These are phyloP conservation scores for Dicaeum eximium DNA, from an alignment of 2,113 vertebrate genomes.

Conservation along the genomic window DNA sequence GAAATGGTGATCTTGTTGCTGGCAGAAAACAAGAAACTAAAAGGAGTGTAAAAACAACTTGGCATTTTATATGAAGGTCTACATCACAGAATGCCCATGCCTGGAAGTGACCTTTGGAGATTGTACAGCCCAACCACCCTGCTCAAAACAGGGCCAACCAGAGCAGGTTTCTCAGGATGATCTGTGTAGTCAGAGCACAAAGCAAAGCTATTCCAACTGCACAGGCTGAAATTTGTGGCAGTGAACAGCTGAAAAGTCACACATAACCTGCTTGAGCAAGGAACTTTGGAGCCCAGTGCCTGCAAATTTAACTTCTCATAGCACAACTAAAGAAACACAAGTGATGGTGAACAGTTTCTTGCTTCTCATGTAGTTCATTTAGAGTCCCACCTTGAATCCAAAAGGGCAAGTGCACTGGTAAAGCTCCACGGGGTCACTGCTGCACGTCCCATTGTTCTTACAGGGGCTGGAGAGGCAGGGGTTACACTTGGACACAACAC, in stretches of 20 bases:
- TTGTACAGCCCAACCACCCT: rapidly evolving
- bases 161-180: not conserved
- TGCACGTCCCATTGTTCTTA: constrained; percentile 92
- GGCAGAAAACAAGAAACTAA: not conserved
- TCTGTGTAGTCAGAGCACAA: not conserved
- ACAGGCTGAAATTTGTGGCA: not conserved
- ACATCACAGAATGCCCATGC: not conserved
- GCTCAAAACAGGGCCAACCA: not conserved
- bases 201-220: not conserved
- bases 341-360: not conserved
- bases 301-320: not conserved
- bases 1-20: not conserved
- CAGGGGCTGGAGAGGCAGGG: constrained; percentile 90
- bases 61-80: not conserved
- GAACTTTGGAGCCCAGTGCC: not conserved
- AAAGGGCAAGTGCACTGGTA: constrained; percentile 90
- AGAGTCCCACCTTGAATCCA: constrained; percentile 87
- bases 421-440: constrained; percentile 76
- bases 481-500: constrained; percentile 87
- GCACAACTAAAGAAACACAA: not conserved
- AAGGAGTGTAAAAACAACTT: not conserved
- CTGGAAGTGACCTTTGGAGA: not conserved
- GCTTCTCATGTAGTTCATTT: not conserved
- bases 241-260: not conserved
- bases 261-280: not conserved